Evolutionary conservation across 2,797 vertebrate species (phyloP).

Genomic region (Chloroceryle inda): DNA sequence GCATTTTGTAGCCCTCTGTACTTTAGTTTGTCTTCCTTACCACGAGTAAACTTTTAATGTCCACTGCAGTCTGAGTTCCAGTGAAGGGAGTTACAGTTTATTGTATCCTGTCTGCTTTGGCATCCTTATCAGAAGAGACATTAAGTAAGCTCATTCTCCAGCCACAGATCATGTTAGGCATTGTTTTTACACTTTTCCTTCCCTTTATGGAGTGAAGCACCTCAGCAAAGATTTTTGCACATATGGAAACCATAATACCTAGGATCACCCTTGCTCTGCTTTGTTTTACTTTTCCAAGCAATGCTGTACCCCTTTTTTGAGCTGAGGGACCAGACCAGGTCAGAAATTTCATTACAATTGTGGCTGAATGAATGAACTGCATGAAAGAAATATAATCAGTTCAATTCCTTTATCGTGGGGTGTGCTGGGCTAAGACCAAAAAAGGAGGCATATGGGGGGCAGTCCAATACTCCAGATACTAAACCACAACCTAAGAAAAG

Average conservation of each 20-base stretch:
- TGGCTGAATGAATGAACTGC: not conserved
- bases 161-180: not conserved
- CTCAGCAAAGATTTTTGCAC: not conserved
- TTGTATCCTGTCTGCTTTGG: not conserved
- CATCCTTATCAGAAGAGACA: not conserved
- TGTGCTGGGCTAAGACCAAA: not conserved
- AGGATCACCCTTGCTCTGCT: not conserved
- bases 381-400: not conserved
- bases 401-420: not conserved
- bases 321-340: accelerated
- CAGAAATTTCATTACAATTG: not conserved
- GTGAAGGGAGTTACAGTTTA: not conserved
- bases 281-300: not conserved
- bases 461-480: not conserved
- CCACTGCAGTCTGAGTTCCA: not conserved
- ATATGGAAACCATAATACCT: not conserved
- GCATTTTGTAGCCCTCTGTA: not conserved
- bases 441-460: accelerated
- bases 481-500: not conserved
- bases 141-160: not conserved
- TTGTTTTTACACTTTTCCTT: not conserved
- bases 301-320: not conserved
- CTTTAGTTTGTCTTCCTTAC: not conserved
- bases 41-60: not conserved
- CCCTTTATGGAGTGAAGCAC: not conserved